Evolutionary conservation across 2,113 vertebrate species (phyloP).

Genomic region (Stigmatopora nigra): DNA sequence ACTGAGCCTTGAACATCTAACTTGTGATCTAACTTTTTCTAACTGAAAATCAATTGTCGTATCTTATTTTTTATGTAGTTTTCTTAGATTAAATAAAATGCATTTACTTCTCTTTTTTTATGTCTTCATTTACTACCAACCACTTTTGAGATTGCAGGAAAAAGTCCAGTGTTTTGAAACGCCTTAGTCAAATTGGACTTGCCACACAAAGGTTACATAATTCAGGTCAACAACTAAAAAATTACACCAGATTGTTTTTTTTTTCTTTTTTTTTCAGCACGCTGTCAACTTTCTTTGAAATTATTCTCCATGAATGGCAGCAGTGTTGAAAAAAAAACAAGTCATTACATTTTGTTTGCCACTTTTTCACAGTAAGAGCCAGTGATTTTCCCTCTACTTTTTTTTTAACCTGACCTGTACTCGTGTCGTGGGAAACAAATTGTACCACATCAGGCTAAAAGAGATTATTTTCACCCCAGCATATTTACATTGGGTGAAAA

Average conservation of each 20-base stretch:
- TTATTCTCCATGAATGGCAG: too few species aligned
- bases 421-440: neutral
- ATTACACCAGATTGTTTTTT: too few species aligned
- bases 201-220: too few species aligned
- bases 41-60: neutral
- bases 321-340: too few species aligned
- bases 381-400: neutral
- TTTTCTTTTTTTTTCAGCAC: too few species aligned
- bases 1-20: neutral
- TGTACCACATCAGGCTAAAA: slow-evolving; percentile 19
- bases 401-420: neutral
- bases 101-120: neutral
- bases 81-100: neutral
- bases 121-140: slow-evolving; percentile 1
- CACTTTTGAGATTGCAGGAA: neutral
- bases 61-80: neutral
- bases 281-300: too few species aligned
- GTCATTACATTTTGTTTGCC: neutral
- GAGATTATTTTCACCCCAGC: slow-evolving; percentile 8
- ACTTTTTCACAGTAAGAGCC: neutral
- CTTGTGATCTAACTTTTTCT: neutral
- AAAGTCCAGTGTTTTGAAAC: too few species aligned
- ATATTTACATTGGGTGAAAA: neutral
- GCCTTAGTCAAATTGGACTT: too few species aligned
- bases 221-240: too few species aligned